phyloP scores from a whole-genome alignment of 1,140 invertebrate genomes.

The Octopus sinensis region DNA sequence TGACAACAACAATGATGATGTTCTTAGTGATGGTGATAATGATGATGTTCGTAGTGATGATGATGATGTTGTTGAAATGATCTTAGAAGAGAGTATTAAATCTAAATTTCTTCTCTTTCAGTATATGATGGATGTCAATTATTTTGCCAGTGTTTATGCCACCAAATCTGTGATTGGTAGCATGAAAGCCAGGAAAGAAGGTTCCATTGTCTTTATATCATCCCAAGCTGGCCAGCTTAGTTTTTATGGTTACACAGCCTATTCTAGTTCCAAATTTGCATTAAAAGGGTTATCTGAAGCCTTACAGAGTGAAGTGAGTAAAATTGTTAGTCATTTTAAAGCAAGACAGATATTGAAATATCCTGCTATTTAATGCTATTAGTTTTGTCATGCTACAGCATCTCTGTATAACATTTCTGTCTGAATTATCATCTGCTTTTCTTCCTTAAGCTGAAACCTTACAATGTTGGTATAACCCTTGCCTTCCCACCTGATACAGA shows the following conservation, averaged over 20 bases:
- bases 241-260: constrained; percentile 87
- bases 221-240: constrained; percentile 89
- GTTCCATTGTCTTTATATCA: constrained; percentile 67
- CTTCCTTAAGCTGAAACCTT: constrained; percentile 65
- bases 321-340: too few relatives aligned
- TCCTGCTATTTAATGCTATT: too few relatives aligned
- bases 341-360: too few relatives aligned
- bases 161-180: constrained; percentile 61
- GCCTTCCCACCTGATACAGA: constrained; percentile 93
- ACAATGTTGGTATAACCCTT: constrained; percentile 81
- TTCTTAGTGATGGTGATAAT: too few relatives aligned
- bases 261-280: constrained; percentile 91
- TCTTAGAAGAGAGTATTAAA: too few relatives aligned
- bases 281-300: constrained; percentile 89
- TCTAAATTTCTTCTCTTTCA: constrained; percentile 34
- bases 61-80: too few relatives aligned
- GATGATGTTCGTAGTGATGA: too few relatives aligned
- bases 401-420: too few relatives aligned
- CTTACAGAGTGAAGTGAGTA: constrained; percentile 80
- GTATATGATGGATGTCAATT: constrained; percentile 62
- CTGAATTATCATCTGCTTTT: too few relatives aligned
- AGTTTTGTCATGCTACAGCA: too few relatives aligned
- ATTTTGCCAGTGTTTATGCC: constrained; percentile 58
- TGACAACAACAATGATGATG: too few relatives aligned
- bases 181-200: constrained; percentile 58